Percentiles rank a stretch among this genome's conserved stretches.
Evolutionary conservation across 2,113 vertebrate genomes (phyloP).

Genomic region (Petrocephalus zakoni): DNA sequence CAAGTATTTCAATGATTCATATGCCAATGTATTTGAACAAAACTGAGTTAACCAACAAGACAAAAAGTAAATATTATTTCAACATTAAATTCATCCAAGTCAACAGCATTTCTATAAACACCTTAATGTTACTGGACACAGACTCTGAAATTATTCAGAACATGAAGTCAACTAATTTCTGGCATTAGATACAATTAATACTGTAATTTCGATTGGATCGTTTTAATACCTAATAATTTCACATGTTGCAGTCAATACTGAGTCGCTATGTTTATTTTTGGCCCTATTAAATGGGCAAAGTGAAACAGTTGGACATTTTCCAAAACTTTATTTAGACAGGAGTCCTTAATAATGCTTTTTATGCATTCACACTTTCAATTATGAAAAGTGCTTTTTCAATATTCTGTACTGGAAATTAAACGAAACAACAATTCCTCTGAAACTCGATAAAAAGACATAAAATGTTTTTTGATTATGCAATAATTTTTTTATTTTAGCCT

Average conservation of each 20-base stretch:
- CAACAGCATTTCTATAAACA: neutral
- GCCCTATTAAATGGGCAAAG: neutral
- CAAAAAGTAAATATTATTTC: neutral
- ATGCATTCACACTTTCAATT: neutral
- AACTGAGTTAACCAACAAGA: neutral
- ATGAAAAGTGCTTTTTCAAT: neutral
- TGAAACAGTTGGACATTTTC: neutral
- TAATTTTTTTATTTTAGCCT: neutral
- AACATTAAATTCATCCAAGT: neutral
- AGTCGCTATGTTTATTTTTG: neutral
- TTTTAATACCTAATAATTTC: neutral
- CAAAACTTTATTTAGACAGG: neutral
- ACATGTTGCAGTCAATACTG: neutral
- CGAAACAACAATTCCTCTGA: neutral
- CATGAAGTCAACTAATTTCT: neutral
- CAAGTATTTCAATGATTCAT: neutral
- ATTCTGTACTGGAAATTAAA: neutral
- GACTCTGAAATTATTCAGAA: conserved; percentile 1
- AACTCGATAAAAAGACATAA: neutral
- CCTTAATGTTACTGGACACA: neutral
- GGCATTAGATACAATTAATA: neutral
- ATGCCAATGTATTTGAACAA: neutral
- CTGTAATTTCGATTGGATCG: neutral
- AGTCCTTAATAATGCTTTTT: neutral
- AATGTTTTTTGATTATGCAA: neutral